Evolutionary conservation across 1,140 invertebrate species (phyloP), one percentile per base, ranked within the genome.

Genomic region (Samia ricini): DNA sequence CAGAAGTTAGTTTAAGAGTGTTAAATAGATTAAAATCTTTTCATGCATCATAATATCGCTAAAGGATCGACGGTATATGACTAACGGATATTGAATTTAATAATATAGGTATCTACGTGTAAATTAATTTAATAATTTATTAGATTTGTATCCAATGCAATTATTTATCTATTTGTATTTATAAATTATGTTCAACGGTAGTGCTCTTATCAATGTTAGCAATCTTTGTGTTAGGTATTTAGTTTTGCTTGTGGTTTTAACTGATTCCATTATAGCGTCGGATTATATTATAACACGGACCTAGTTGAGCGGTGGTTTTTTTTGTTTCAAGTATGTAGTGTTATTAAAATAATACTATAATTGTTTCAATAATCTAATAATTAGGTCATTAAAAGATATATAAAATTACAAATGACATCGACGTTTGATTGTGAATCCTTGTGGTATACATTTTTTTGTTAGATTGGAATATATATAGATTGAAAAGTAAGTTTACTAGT

Each of bases 71-170:
- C 54, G 19, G 19, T 19, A 52, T 21, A 20, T 56, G 33, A 5
- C 6, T 33, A 57, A 57, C 56, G 29, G 29, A 57, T 57, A 57
- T 42, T 57, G 18, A 57, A 36, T 57, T 57, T 23, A 54, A 55
- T 55, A 19, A 56, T 5, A n/a, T n/a, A n/a, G n/a, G 52, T n/a
- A 15, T 42, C 33, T 57, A 20, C 36, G 26, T 36, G 56, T 42
- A 57, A 57, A 57, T 57, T 57, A 57, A 42, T 42, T 4, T 36
- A 57, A 36, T 57, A 24, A 52, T 52, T 52, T 52, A 55, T 55
- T 55, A 24, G 24, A 55, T 55, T 24, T 55, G 21, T 55, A 22
- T 24, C 12, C 12, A 55, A 15, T 12, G 10, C 15, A 10, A 55
- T 55, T 55, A 55, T n/a, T 55, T 24, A n/a, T 55, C 15, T 23